phyloP scores from a whole-genome alignment of 2,888 invertebrate species.

The Caenorhabditis sp. region DNA sequence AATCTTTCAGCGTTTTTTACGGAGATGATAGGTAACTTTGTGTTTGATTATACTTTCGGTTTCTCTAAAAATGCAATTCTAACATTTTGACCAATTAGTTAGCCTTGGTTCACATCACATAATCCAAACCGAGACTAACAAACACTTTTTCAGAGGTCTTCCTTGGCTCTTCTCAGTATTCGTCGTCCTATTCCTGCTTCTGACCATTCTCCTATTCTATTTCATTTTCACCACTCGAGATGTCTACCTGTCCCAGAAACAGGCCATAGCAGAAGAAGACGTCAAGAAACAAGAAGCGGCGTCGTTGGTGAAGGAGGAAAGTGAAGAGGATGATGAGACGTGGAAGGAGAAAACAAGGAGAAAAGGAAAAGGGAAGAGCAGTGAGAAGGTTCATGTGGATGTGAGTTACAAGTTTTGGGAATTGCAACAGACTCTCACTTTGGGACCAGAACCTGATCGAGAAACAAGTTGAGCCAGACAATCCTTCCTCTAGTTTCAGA shows the following conservation, averaged over 20 bases:
- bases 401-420: conserved; percentile 28
- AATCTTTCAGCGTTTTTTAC: conserved; percentile 37
- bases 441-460: background rate
- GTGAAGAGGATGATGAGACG: conserved; percentile 30
- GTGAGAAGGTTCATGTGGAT: conserved; percentile 62
- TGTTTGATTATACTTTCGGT: conserved; percentile 24
- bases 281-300: conserved; percentile 33
- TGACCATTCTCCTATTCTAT: conserved; percentile 61
- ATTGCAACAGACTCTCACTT: background rate
- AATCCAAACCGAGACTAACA: background rate
- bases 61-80: background rate
- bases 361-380: conserved; percentile 30
- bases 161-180: conserved; percentile 71
- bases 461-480: background rate
- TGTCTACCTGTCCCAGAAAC: conserved; percentile 56
- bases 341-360: conserved; percentile 36
- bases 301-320: conserved; percentile 32
- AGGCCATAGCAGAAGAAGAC: conserved; percentile 33
- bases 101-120: conserved; percentile 3
- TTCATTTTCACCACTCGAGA: conserved; percentile 63
- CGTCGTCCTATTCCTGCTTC: conserved; percentile 61
- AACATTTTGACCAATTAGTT: conserved; percentile 2
- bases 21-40: conserved; percentile 51
- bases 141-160: conserved; percentile 56
- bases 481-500: conserved; percentile 42